These are phyloP conservation scores for Cacoxenus indagator DNA, from an alignment of 2,888 invertebrate genomes.

Conservation along the genomic window DNA sequence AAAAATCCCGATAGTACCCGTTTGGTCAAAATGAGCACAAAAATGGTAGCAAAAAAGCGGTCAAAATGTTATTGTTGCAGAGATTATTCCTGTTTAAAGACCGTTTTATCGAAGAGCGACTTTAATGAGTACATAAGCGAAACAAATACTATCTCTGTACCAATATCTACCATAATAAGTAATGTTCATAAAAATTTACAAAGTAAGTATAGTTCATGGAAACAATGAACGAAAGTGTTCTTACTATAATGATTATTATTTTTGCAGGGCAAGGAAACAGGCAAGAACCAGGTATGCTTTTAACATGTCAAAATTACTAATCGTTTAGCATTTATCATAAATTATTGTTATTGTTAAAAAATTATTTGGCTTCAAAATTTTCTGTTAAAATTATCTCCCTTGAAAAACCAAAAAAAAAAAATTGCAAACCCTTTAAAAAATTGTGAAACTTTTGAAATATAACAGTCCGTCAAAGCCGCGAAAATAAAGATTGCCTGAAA, in stretches of 20 bases:
- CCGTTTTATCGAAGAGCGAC: neutral
- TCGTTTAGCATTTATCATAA: neutral
- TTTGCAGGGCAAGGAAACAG: too few relatives aligned
- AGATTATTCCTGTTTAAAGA: neutral
- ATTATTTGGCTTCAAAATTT: constrained; percentile 7
- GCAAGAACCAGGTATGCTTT: too few relatives aligned
- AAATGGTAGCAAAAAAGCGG: neutral
- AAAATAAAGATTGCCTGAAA: neutral
- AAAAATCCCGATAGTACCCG: neutral
- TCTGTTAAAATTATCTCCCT: neutral
- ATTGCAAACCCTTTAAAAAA: neutral
- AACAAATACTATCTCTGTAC: neutral
- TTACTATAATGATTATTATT: too few relatives aligned
- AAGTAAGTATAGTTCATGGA: neutral
- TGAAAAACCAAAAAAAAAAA: neutral
- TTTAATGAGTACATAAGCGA: neutral
- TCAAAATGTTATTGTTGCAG: too few relatives aligned
- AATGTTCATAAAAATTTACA: neutral
- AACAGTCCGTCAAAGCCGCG: neutral
- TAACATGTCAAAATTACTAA: neutral
- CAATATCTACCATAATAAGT: neutral
- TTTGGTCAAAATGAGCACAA: neutral
- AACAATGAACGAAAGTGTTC: too few relatives aligned
- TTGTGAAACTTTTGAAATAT: neutral
- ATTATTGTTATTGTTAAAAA: neutral